phyloP scores from a whole-genome alignment of 2,113 vertebrate species.

The Sisor rabdophorus region DNA sequence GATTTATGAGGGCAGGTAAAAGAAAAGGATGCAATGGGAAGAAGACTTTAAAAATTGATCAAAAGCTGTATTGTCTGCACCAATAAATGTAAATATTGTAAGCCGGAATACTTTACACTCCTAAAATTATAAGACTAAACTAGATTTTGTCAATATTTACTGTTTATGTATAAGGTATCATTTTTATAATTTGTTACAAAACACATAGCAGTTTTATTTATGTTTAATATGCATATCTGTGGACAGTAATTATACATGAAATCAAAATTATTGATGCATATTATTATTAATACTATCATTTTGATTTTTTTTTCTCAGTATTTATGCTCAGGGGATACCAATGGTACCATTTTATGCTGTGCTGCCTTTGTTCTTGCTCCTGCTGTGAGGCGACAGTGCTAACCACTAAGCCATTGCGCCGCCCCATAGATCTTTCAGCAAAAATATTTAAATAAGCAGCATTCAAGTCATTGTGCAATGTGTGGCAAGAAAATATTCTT shows the following conservation, averaged over 20 bases:
- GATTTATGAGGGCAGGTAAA: background rate
- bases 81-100: conserved; percentile 3
- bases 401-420: too few species aligned
- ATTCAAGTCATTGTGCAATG: too few species aligned
- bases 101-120: conserved; percentile 1
- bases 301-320: background rate
- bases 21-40: conserved; percentile 4
- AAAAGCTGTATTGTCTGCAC: conserved; percentile 12
- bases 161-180: background rate
- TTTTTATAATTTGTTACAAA: background rate
- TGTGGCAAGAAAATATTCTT: too few species aligned
- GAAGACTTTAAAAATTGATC: conserved; percentile 5
- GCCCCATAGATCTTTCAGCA: too few species aligned
- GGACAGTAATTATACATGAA: background rate
- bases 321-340: too few species aligned
- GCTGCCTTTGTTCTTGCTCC: too few species aligned
- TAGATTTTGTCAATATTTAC: background rate
- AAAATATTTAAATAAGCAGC: too few species aligned
- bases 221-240: background rate
- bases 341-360: too few species aligned
- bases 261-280: background rate
- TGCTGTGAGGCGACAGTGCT: too few species aligned
- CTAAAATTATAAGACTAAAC: background rate
- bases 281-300: background rate
- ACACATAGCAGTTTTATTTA: background rate